Percentiles rank a stretch among this genome's conserved stretches.
Evolutionary conservation across 2,888 invertebrate genomes (phyloP).

Genomic region (Lampropteryx suffumata): DNA sequence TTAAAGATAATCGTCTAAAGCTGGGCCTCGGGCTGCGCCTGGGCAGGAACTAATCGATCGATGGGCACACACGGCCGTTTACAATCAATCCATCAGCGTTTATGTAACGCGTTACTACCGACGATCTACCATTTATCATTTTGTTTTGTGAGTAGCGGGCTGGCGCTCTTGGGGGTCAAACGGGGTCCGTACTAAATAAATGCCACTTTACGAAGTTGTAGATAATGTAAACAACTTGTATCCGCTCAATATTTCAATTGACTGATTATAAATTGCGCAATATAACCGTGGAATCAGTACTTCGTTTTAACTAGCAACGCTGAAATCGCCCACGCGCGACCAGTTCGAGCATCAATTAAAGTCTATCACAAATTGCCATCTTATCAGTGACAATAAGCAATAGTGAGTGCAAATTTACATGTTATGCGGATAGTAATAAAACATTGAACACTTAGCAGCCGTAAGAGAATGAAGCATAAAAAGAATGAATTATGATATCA

Average conservation of each 20-base stretch:
- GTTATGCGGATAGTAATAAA: conserved; percentile 61
- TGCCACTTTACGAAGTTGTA: conserved; percentile 60
- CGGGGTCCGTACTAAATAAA: conserved; percentile 58
- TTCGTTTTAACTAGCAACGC: conserved; percentile 29
- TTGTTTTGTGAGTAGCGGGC: conserved; percentile 75
- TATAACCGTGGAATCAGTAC: conserved; percentile 15
- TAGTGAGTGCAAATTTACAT: conserved; percentile 64
- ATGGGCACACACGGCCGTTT: conserved; percentile 71
- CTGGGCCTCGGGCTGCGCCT: conserved; percentile 58
- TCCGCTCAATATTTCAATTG: conserved; percentile 47
- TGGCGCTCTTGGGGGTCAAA: conserved; percentile 71
- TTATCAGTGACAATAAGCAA: conserved; percentile 65
- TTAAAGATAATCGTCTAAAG: conserved; percentile 76
- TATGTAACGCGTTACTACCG: conserved; percentile 78
- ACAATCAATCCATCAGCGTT: conserved; percentile 82
- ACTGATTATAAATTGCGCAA: conserved; percentile 27
- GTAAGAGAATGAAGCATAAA: conserved; percentile 64
- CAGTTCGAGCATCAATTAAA: conserved; percentile 49
- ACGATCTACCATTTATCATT: conserved; percentile 79
- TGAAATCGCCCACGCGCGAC: conserved; percentile 21
- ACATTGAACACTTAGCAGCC: conserved; percentile 69
- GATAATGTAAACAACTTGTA: conserved; percentile 66
- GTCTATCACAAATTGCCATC: conserved; percentile 55
- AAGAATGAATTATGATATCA: conserved; percentile 79
- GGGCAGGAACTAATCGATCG: conserved; percentile 78